Evolutionary conservation across 2,113 vertebrate species (phyloP).

Genomic region (Piprites chloris): DNA sequence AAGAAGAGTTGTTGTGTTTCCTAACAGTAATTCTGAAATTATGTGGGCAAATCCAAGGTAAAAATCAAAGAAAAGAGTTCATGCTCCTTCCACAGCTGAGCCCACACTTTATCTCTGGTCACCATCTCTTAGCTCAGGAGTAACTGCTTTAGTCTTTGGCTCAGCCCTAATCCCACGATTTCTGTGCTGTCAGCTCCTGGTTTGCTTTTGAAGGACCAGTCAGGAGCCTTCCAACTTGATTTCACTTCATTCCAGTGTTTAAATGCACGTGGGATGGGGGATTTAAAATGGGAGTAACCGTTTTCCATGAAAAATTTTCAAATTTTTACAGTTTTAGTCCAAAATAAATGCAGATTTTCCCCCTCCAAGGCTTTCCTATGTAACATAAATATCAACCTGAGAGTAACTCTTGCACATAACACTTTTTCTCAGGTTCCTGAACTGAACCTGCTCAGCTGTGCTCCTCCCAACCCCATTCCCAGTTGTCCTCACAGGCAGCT

Average conservation of each 20-base stretch:
- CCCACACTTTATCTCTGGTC: not conserved
- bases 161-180: not conserved
- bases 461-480: not conserved
- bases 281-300: not conserved
- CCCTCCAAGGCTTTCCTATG: not conserved
- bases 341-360: not conserved
- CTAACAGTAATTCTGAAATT: not conserved
- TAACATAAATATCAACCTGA: not conserved
- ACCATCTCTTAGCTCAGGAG: not conserved
- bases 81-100: not conserved
- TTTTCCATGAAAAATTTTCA: not conserved
- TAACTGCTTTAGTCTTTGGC: not conserved
- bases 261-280: accelerated
- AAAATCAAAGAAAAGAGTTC: not conserved
- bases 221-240: not conserved
- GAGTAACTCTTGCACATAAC: not conserved
- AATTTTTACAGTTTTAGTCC: not conserved
- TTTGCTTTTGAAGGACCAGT: not conserved
- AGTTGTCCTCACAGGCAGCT: not conserved
- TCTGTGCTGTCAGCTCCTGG: not conserved
- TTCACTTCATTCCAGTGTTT: not conserved
- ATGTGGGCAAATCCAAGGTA: not conserved
- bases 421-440: not conserved
- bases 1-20: not conserved
- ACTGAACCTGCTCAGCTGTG: not conserved